Conservation (phyloP, 2,797 vertebrate species). For the Agapornis canus region DNA sequence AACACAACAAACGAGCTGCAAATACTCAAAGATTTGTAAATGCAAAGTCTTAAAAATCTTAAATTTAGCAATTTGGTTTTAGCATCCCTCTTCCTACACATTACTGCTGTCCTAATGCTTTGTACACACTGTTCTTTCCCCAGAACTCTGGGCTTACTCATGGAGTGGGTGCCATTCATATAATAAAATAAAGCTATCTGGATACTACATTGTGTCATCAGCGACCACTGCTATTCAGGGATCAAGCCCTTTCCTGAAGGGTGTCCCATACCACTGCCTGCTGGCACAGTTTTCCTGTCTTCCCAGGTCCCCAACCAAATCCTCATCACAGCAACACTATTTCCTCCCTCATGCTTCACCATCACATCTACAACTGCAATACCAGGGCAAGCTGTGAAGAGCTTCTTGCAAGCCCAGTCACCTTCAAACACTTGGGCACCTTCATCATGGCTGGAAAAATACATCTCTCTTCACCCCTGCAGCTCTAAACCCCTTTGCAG, state of each 20-base stretch:
- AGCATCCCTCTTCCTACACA: background rate
- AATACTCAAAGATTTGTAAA: background rate
- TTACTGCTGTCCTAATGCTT: background rate
- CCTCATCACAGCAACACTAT: background rate
- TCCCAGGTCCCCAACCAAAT: background rate
- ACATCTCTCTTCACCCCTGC: background rate
- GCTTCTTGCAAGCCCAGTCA: background rate
- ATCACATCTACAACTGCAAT: background rate
- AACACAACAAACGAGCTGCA: background rate
- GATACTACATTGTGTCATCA: rapidly evolving
- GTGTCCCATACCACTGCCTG: rapidly evolving
- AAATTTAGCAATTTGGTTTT: background rate
- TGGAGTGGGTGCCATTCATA: background rate
- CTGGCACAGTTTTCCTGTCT: rapidly evolving
- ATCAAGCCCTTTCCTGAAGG: background rate
- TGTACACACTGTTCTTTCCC: background rate
- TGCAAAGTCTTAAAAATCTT: background rate
- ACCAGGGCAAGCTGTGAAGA: background rate
- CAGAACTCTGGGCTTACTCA: background rate
- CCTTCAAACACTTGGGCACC: background rate
- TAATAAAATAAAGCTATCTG: background rate
- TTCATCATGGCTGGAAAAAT: background rate
- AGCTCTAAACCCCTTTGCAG: background rate
- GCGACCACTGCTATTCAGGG: rapidly evolving
- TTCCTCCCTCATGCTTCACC: background rate